Evolutionary conservation across 2,888 invertebrate genomes (phyloP), one percentile per base, ranked within the genome.

Genomic region (Tuta absoluta): DNA sequence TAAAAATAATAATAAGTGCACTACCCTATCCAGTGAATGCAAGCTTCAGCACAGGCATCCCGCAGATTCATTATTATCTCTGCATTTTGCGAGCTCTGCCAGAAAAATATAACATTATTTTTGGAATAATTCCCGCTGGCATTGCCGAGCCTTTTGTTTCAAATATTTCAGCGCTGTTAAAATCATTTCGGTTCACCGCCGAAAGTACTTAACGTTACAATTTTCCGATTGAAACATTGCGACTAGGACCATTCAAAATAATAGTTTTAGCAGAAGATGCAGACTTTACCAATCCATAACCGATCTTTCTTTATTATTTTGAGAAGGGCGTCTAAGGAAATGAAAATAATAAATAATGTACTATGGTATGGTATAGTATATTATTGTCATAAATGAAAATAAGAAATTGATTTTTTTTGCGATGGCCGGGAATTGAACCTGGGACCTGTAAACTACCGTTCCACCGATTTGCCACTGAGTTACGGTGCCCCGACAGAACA

Each of bases 41-140:
- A 69, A 51, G 67, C 69, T 69, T 72, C 74, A 84, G 84, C 85
- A 83, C 67, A 69, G 67, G 70, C 69, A 65, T 71, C 73, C 75
- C 69, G 80, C 79, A 79, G 76, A 83, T 80, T 78, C 79, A 77
- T 84, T 82, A 85, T 75, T 76, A 77, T 77, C 78, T 77, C 73
- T 79, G 80, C 70, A 79, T 85, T 83, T 82, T 72, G 73, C 74
- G 70, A 77, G 83, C 78, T 85, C 81, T 76, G 67, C 64, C 72
- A 73, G 73, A 76, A 80, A 81, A 81, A 84, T 80, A 83, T 78
- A 79, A 72, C 71, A 74, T 71, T 75, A 73, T 80, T n/a, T 80
- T 74, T 72, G 72, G 78, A 79, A 79, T 75, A 72, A 73, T n/a
- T 19, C 62, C 23, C 38, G 24, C 4, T 23, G 51, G 51, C 71